A percentile compares a stretch with the other conserved stretches of the same genome.
These are phyloP conservation scores for Trypoxylus dichotomus DNA, from an alignment of 1,140 invertebrate genomes.

Conservation along the genomic window DNA sequence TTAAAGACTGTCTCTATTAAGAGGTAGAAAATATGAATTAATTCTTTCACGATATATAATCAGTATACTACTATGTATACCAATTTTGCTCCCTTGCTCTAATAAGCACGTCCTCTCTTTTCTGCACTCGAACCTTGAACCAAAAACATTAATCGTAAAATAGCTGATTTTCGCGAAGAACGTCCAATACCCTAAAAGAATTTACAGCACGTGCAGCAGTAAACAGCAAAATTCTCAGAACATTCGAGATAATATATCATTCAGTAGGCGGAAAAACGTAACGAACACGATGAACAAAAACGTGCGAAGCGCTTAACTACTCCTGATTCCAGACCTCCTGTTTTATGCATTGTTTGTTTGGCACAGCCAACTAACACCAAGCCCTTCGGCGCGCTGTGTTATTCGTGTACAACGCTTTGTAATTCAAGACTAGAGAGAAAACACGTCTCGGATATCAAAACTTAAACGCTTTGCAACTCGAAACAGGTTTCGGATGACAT, in stretches of 20 bases:
- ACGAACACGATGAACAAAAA: not conserved
- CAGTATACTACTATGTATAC: too few species aligned
- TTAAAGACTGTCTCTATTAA: too few species aligned
- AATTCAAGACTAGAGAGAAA: constrained; percentile 9
- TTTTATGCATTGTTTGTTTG: constrained; percentile 7
- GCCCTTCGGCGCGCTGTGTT: not conserved
- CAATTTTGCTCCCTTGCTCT: too few species aligned
- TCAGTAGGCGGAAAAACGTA: not conserved
- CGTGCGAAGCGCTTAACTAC: not conserved
- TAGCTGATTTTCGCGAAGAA: not conserved
- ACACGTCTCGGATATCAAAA: constrained; percentile 17
- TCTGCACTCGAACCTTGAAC: too few species aligned
- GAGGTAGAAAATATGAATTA: too few species aligned
- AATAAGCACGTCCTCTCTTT: too few species aligned
- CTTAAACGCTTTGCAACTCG: constrained; percentile 4
- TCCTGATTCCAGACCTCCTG: not conserved
- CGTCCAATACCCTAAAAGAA: not conserved
- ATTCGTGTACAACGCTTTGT: not conserved
- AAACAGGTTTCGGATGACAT: constrained; percentile 17
- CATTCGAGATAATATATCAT: not conserved
- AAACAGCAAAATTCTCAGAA: not conserved
- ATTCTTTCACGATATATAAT: not conserved
- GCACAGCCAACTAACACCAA: not conserved
- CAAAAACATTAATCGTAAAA: too few species aligned
- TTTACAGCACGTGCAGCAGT: not conserved